These are phyloP conservation scores for Glyphotaelius pellucidus DNA, from an alignment of 2,888 invertebrate species.

Conservation along the genomic window DNA sequence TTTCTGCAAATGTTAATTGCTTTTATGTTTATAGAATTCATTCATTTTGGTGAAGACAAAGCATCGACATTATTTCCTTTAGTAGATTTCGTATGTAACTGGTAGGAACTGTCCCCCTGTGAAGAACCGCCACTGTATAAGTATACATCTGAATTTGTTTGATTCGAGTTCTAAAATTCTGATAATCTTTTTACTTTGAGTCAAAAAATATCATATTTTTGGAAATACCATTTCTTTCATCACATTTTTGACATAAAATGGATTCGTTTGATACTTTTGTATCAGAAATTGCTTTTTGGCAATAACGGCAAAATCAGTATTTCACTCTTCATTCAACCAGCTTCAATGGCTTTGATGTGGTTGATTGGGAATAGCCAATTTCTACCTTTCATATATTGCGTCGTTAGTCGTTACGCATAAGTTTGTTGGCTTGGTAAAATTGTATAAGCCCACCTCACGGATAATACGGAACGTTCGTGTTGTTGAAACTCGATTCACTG, in stretches of 20 bases:
- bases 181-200: neutral
- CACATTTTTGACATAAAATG: neutral
- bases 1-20: too few relatives aligned
- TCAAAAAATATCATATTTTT: neutral
- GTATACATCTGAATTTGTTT: neutral
- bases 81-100: too few relatives aligned
- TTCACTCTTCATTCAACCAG: neutral
- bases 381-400: neutral
- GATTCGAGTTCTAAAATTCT: neutral
- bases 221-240: neutral
- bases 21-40: too few relatives aligned
- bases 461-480: too few relatives aligned
- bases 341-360: conserved; percentile 11
- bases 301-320: neutral
- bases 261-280: conserved; percentile 5
- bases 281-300: conserved; percentile 36
- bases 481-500: too few relatives aligned
- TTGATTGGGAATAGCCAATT: neutral
- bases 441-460: too few relatives aligned
- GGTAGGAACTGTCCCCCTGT: too few relatives aligned
- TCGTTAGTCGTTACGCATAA: neutral
- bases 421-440: neutral
- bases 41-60: too few relatives aligned
- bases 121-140: too few relatives aligned
- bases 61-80: too few relatives aligned